A percentile compares a stretch with the other conserved stretches of the same genome.
Conservation (phyloP, 2,888 invertebrate species). For the Drosophila colorata region DNA sequence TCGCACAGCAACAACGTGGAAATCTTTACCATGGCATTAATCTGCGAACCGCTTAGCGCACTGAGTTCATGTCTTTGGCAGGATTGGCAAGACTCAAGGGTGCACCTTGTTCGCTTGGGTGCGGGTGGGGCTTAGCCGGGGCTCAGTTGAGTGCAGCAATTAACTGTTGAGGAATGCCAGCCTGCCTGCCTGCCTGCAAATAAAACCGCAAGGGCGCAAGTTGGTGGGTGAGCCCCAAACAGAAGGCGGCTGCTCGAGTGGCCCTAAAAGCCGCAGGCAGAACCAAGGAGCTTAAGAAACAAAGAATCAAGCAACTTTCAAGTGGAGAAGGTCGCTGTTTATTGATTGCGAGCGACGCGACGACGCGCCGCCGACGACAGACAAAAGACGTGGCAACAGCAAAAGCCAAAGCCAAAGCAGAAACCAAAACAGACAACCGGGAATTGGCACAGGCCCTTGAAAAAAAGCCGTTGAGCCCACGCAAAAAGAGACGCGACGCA, state of each 20-base stretch:
- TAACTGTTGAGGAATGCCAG: slow-evolving; percentile 56
- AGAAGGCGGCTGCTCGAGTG: slow-evolving; percentile 46
- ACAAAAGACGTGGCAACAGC: slow-evolving; percentile 22
- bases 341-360: slow-evolving; percentile 63
- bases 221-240: slow-evolving; percentile 9
- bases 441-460: slow-evolving; percentile 79
- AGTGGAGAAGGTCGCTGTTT: slow-evolving; percentile 71
- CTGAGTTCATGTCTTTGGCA: slow-evolving; percentile 29
- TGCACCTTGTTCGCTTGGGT: slow-evolving; percentile 50
- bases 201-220: slow-evolving; percentile 32
- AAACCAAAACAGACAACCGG: slow-evolving; percentile 39
- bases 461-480: slow-evolving; percentile 63
- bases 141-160: slow-evolving; percentile 55
- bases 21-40: slow-evolving; percentile 63
- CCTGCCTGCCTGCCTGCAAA: slow-evolving; percentile 28
- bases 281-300: slow-evolving; percentile 39
- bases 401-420: slow-evolving; percentile 23
- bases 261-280: slow-evolving; percentile 40
- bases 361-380: slow-evolving; percentile 9
- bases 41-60: slow-evolving; percentile 61
- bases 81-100: slow-evolving; percentile 36
- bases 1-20: slow-evolving; percentile 59
- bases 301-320: slow-evolving; percentile 57
- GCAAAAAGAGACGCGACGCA: slow-evolving; percentile 56
- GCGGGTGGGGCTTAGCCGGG: slow-evolving; percentile 18